Conservation (phyloP, 2,113 vertebrate genomes). For the Vulpes vulpes region DNA sequence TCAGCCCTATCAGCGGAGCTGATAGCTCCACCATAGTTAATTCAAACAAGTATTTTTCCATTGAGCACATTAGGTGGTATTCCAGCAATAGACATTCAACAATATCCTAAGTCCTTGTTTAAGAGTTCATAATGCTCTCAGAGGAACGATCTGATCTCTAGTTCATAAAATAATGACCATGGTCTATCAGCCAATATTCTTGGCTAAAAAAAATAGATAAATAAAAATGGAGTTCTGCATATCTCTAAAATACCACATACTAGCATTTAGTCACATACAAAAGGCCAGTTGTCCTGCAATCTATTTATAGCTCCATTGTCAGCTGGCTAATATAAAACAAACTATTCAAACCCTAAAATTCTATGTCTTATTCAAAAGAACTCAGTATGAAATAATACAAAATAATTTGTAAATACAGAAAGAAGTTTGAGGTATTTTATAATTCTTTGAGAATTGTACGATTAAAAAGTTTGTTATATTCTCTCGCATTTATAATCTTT, state of each 20-base stretch:
- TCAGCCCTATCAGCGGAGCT: neutral
- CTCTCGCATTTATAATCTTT: neutral
- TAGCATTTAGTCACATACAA: neutral
- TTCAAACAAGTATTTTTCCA: neutral
- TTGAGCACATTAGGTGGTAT: neutral
- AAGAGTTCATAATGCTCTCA: conserved; percentile 44
- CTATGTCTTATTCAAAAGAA: neutral
- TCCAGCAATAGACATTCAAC: neutral
- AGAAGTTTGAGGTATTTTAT: neutral
- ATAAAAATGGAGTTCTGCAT: neutral
- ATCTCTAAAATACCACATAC: neutral
- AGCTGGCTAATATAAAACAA: neutral
- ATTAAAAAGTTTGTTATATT: conserved; percentile 32
- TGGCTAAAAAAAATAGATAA: neutral
- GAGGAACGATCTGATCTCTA: neutral
- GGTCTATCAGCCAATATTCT: neutral
- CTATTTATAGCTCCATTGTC: neutral
- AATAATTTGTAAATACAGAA: conserved; percentile 38
- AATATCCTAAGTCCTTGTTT: neutral
- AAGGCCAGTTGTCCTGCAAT: neutral
- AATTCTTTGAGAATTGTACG: neutral
- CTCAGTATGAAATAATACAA: neutral
- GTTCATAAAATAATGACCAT: neutral
- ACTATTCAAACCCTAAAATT: conserved; percentile 11
- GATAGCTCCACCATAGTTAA: neutral